Percentiles rank a stretch among this genome's conserved stretches.
Evolutionary conservation across 2,797 vertebrate species (phyloP).

Genomic region (Sebastes hubbsi): DNA sequence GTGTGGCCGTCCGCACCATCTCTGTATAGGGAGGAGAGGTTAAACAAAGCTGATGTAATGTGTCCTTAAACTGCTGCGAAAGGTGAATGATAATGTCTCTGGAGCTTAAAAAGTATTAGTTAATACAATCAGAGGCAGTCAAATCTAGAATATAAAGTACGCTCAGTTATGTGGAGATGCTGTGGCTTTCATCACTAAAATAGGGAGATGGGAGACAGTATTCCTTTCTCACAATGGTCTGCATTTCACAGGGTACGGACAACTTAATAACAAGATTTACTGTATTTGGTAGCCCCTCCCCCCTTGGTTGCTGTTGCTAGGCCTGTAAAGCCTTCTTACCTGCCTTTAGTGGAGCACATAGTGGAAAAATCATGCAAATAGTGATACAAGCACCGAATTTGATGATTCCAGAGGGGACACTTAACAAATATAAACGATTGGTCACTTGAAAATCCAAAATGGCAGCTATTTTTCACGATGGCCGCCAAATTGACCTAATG

Average conservation of each 20-base stretch:
- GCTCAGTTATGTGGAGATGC: not conserved
- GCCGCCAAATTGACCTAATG: too few relatives aligned
- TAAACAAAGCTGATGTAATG: conserved; percentile 6
- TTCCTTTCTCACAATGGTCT: not conserved
- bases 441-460: too few relatives aligned
- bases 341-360: too few relatives aligned
- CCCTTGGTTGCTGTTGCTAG: too few relatives aligned
- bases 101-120: not conserved
- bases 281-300: too few relatives aligned
- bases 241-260: not conserved
- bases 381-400: too few relatives aligned
- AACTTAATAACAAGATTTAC: not conserved
- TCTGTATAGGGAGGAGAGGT: conserved; percentile 76
- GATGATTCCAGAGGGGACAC: too few relatives aligned
- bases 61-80: not conserved
- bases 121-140: not conserved
- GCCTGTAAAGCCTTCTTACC: too few relatives aligned
- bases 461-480: too few relatives aligned
- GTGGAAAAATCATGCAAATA: too few relatives aligned
- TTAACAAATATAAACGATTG: too few relatives aligned
- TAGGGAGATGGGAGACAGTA: not conserved
- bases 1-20: conserved; percentile 92
- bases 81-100: not conserved
- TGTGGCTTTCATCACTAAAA: not conserved
- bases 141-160: not conserved